phyloP scores from a whole-genome alignment of 1,140 invertebrate genomes.

The Drosophila auraria region DNA sequence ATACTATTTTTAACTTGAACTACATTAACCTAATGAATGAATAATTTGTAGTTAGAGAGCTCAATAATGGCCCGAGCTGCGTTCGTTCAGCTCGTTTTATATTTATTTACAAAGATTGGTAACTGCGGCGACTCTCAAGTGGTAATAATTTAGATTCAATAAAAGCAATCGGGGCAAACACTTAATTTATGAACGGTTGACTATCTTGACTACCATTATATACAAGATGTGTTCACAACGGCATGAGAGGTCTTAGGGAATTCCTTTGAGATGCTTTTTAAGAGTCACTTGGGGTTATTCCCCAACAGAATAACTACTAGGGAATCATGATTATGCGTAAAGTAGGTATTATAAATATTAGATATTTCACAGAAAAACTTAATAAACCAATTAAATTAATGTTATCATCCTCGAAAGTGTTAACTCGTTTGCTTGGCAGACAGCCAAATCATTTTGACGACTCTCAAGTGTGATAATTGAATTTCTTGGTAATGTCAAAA shows the following conservation, averaged over 20 bases:
- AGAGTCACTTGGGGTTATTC: not conserved
- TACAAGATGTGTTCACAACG: not conserved
- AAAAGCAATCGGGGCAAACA: not conserved
- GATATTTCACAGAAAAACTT: not conserved
- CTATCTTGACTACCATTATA: not conserved
- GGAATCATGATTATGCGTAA: conserved; percentile 10
- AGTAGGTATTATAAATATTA: not conserved
- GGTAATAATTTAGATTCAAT: not conserved
- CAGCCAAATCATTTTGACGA: not conserved
- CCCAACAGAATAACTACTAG: not conserved
- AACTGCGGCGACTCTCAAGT: not conserved
- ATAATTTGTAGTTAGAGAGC: not conserved
- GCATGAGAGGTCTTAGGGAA: not conserved
- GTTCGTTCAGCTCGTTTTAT: not conserved
- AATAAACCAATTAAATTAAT: no score
- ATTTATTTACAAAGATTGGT: not conserved
- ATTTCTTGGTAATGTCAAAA: conserved; percentile 12
- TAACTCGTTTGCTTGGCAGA: not conserved
- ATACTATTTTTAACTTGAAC: not conserved
- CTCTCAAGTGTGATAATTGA: conserved; percentile 6
- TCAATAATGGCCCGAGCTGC: not conserved
- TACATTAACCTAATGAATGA: not conserved
- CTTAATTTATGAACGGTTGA: not conserved
- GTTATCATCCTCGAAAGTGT: not conserved
- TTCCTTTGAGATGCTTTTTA: not conserved